A percentile compares a stretch with the other conserved stretches of the same genome.
Conservation (phyloP, 2,797 vertebrate species). For the Galagoides demidoff region DNA sequence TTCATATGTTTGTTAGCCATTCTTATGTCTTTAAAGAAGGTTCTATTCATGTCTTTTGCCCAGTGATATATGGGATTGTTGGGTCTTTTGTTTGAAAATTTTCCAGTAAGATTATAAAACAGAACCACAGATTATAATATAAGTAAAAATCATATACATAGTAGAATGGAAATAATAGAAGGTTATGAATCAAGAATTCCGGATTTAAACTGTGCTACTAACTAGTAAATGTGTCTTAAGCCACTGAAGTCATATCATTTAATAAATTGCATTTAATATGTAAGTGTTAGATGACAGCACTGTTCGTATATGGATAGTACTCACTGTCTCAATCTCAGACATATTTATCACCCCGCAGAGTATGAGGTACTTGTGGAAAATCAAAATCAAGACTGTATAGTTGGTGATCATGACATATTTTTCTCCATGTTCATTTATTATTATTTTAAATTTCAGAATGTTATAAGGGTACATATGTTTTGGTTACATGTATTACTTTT, state of each 20-base stretch:
- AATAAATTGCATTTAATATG: neutral
- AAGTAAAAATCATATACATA: neutral
- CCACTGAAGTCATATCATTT: neutral
- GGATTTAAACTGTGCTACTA: neutral
- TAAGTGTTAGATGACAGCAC: slow-evolving; percentile 6
- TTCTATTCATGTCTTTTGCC: too few species aligned
- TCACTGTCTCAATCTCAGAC: neutral
- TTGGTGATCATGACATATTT: neutral
- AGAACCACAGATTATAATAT: slow-evolving; percentile 10
- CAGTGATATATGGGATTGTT: too few species aligned
- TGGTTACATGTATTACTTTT: too few species aligned
- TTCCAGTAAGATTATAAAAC: slow-evolving; percentile 23
- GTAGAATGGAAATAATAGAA: slow-evolving; percentile 5
- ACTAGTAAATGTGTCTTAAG: neutral
- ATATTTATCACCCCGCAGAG: neutral
- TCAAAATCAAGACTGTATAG: neutral
- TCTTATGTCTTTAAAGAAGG: too few species aligned
- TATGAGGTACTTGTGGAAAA: neutral
- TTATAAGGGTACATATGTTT: too few species aligned
- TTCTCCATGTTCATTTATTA: too few species aligned
- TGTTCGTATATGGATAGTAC: neutral
- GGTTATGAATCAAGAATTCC: slow-evolving; percentile 38
- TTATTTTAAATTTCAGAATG: too few species aligned
- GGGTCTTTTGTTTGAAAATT: neutral
- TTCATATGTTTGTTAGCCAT: too few species aligned